Base-by-base conservation (phyloP, 2,797 vertebrate genomes). In the Salarias fasciatus region DNA sequence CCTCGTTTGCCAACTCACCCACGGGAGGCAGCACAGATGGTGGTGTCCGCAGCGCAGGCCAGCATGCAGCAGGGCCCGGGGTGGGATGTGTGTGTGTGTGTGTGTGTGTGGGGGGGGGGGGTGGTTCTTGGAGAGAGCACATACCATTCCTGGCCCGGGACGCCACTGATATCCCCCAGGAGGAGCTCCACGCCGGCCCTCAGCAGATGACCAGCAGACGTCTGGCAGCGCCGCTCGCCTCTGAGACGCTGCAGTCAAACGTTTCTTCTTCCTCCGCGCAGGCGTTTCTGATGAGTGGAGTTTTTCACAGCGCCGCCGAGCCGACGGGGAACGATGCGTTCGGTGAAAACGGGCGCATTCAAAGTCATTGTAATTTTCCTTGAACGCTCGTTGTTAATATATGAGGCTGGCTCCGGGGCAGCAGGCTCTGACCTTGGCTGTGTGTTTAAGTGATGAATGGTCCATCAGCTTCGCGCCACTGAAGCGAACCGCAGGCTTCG, bases 21-120 rank as follows among this genome's bases (percentile, higher is more conserved):
- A 79, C 65, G 82, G 85, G 88, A 89, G 85, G 80, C 77, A 69
- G 89, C 91, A 74, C 89, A 93, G 91, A 93, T 94, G 92, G 92
- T 75, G 65, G 65, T 72, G 85, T 83, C 80, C 72, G 30, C 70
- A 65, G 79, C 30, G 15, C 43, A 77, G 84, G 84, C 87, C 88
- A 91, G 85, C 80, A 72, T 81, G 70, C 74, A 82, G 68, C 59
- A 44, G 50, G 68, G 64, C 75, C 71, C 63, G 47, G 38, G 60
- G 53, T 61, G 43, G 68, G 72, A 47, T 64, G 40, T n/a, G n/a
- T n/a, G n/a, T n/a, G n/a, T 47, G 37, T 60, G 53, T 58, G 43
- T n/a, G n/a, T n/a, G n/a, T n/a, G n/a, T n/a, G n/a, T n/a, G n/a
- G n/a, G n/a, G n/a, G n/a, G 68, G 71, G 42, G 63, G 40, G 64